Base-by-base conservation (phyloP, 1,140 invertebrate genomes). In the Lithobius niger region DNA sequence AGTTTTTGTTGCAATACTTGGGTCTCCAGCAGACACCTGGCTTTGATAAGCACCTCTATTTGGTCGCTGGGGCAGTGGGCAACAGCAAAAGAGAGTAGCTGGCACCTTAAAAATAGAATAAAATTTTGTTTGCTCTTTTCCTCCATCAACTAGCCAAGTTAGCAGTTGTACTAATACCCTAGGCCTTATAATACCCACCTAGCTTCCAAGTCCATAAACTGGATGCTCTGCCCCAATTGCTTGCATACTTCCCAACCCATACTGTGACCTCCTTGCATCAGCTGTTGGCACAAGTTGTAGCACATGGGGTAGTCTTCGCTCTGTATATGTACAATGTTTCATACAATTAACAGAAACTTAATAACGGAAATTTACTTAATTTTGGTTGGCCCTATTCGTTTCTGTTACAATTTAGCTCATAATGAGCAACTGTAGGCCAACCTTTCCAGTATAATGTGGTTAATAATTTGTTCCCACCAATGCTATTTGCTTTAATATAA, bases 1-100 rank as follows among this genome's bases (percentile, higher is more conserved):
- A 40, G 15, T 3, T 54, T 25, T 25, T 48, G 18, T 45, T 24
- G 16, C 18, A 44, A 47, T 60, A 70, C 68, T 67, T 70, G 66
- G 21, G 66, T 64, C 55, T 72, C 65, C 15, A 72, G 54, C 18
- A 69, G 58, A 57, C 60, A 66, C 56, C 72, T 70, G 2, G 71
- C 70, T 60, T 73, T 71, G n/a, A 80, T 64, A 6, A 76, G 70
- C 21, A 70, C 68, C 62, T 76, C 71, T 1, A 80, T 66, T 59
- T 75, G 70, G 59, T 78, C 74, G 47, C 66, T 65, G 18, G 71
- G 67, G 59, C 78, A 79, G 60, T 77, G 70, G 48, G 73, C 74
- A 55, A 80, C 62, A 2, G 74, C 72, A 67, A 79, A 80, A 57
- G 73, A 74, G 52, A 79, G 63, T 58, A 77, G 69, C 21, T 69